These are phyloP conservation scores for Shargacucullia verbasci DNA, from an alignment of 2,888 invertebrate species.

Conservation along the genomic window DNA sequence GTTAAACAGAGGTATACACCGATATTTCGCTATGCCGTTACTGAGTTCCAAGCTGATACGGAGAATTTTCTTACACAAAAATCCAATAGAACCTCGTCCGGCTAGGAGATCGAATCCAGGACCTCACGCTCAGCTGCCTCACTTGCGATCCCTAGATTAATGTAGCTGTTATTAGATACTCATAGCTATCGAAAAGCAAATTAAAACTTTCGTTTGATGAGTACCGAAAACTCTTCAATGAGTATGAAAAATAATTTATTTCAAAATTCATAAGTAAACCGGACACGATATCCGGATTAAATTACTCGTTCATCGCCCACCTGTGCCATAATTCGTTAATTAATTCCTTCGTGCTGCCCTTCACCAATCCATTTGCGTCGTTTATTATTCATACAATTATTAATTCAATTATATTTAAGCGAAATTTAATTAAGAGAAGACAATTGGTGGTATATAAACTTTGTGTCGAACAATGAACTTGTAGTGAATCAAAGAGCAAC, in stretches of 20 bases:
- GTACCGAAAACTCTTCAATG: background rate
- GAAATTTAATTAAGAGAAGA: constrained; percentile 12
- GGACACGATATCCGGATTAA: constrained; percentile 16
- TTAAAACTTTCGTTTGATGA: too few relatives aligned
- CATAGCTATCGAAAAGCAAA: too few relatives aligned
- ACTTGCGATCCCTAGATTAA: too few relatives aligned
- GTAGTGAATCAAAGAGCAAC: constrained; percentile 24
- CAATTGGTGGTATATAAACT: background rate
- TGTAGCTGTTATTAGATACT: background rate
- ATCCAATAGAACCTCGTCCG: too few relatives aligned
- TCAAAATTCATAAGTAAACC: background rate
- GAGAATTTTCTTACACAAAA: too few relatives aligned
- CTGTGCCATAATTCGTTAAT: constrained; percentile 30
- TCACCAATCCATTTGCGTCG: constrained; percentile 5
- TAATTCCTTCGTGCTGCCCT: constrained; percentile 27
- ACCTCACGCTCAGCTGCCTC: too few relatives aligned
- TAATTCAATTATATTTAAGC: constrained; percentile 8
- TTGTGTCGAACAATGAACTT: constrained; percentile 3
- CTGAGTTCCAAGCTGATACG: too few relatives aligned
- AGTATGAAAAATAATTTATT: background rate
- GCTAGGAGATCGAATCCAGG: too few relatives aligned
- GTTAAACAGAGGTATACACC: too few relatives aligned
- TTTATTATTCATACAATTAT: constrained; percentile 34
- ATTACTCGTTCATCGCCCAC: constrained; percentile 30
- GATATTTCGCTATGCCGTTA: too few relatives aligned